These are phyloP conservation scores for Cheumatopsyche charites DNA, from an alignment of 1,140 invertebrate species.

Conservation along the genomic window DNA sequence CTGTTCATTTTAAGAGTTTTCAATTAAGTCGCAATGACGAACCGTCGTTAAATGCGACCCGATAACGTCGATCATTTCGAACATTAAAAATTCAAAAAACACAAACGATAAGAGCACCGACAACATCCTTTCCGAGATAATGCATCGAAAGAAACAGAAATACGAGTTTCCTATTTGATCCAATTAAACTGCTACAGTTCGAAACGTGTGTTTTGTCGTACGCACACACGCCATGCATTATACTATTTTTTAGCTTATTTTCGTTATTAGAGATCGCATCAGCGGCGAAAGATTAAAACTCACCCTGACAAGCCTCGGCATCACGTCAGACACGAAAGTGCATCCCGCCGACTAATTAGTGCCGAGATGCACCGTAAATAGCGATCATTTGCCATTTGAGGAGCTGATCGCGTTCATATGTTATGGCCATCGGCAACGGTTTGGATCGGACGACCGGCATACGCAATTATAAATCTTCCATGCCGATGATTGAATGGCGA, in stretches of 20 bases:
- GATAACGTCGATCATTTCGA: no score
- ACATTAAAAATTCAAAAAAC: no score
- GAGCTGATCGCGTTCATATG: constrained; percentile 29
- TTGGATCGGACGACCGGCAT: constrained; percentile 31
- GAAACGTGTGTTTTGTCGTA: no score
- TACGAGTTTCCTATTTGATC: no score
- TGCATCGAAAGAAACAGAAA: no score
- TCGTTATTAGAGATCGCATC: neutral
- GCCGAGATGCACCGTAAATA: constrained; percentile 32
- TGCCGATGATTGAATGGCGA: no score
- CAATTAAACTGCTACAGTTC: no score
- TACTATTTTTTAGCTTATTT: no score
- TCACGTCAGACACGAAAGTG: constrained; percentile 18
- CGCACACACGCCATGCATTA: no score
- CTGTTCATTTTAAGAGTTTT: neutral
- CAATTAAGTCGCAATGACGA: neutral
- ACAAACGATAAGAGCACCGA: no score
- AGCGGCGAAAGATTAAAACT: neutral
- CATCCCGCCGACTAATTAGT: constrained; percentile 31
- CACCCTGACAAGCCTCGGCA: neutral
- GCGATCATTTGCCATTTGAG: constrained; percentile 24
- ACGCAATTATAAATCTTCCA: constrained; percentile 21
- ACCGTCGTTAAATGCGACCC: no score
- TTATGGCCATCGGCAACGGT: constrained; percentile 38
- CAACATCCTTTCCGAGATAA: no score